Percentiles rank a stretch among this genome's conserved stretches.
These are phyloP conservation scores for Alligator sinensis DNA, from an alignment of 2,113 vertebrate species.

Conservation along the genomic window DNA sequence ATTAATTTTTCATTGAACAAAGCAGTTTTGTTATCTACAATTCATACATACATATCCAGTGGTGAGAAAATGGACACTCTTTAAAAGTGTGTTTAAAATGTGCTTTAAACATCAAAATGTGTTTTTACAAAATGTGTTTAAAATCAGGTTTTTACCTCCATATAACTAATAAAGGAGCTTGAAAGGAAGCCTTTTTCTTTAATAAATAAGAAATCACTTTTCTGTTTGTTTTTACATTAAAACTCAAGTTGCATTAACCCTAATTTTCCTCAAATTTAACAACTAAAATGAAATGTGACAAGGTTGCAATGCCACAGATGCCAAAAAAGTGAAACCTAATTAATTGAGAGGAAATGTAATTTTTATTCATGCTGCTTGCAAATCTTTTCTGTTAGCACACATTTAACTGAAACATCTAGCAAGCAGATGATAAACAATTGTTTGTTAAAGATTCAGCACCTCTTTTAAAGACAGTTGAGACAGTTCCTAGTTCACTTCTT, in stretches of 20 bases:
- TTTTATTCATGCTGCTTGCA: slow-evolving; percentile 13
- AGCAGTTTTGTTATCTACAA: background rate
- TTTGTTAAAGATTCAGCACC: background rate
- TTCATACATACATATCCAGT: background rate
- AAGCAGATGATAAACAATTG: background rate
- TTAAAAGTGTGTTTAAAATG: background rate
- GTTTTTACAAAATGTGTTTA: background rate
- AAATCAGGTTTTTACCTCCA: background rate
- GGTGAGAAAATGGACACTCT: background rate
- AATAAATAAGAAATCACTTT: too few species aligned
- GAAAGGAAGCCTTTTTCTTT: background rate
- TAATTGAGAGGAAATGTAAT: background rate
- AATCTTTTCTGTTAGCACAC: slow-evolving; percentile 11
- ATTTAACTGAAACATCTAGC: background rate
- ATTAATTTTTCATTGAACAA: background rate
- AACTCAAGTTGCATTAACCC: background rate
- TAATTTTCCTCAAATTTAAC: slow-evolving; percentile 7
- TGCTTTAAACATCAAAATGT: background rate
- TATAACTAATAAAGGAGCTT: background rate
- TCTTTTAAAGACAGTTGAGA: background rate
- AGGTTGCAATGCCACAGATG: background rate
- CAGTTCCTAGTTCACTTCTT: background rate
- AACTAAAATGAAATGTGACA: background rate
- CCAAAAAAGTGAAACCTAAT: background rate
- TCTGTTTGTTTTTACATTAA: background rate